A percentile compares a stretch with the other conserved stretches of the same genome.
Conservation (phyloP, 2,113 vertebrate species). For the Phalacrocorax brasilianus region DNA sequence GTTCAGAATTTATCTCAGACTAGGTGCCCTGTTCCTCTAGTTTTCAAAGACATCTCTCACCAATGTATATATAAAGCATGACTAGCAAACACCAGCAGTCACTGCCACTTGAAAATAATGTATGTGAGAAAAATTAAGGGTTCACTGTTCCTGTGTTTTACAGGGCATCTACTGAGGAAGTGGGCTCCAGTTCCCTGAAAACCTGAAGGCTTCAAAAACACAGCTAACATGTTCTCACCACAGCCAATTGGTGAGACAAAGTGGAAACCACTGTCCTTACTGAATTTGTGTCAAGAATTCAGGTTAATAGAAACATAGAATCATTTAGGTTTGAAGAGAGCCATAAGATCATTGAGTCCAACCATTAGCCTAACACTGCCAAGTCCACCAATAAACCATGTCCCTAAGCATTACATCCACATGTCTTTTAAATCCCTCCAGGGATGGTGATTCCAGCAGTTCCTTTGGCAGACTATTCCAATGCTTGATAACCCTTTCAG, state of each 20-base stretch:
- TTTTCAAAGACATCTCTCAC: neutral
- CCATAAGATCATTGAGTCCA: neutral
- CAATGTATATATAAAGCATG: neutral
- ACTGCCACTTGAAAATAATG: neutral
- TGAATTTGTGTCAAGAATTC: neutral
- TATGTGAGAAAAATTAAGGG: neutral
- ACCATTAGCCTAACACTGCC: neutral
- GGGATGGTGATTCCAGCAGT: neutral
- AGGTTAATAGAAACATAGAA: neutral
- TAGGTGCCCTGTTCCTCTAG: neutral
- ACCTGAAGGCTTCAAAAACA: neutral
- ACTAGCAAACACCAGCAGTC: neutral
- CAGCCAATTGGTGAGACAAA: neutral
- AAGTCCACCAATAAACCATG: neutral
- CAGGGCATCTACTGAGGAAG: neutral
- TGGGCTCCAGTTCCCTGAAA: neutral
- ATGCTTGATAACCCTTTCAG: neutral
- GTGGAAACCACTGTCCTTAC: neutral
- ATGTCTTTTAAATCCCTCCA: neutral
- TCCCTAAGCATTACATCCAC: neutral
- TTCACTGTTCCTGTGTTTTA: neutral
- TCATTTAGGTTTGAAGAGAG: neutral
- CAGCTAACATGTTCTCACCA: neutral
- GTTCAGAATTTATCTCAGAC: neutral
- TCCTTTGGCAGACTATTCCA: neutral